Evolutionary conservation across 2,113 vertebrate genomes (phyloP), one percentile per base, ranked within the genome.

Genomic region (Narcine bancroftii): DNA sequence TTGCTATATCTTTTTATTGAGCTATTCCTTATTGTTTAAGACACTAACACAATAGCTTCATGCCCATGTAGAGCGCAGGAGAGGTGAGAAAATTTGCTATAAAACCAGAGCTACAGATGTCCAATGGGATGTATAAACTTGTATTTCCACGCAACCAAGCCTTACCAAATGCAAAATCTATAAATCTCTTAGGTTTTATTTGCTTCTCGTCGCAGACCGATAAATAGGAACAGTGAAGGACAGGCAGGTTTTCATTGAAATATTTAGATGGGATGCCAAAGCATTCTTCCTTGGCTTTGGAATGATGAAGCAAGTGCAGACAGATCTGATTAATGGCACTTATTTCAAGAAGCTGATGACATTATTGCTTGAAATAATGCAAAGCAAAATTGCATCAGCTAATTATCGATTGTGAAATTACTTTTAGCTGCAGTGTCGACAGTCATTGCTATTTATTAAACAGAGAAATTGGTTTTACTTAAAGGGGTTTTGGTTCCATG

Each of bases 251-350:
- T 65, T 66, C n/a, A 21, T 17, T 24, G 15, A 65, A 89, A 89
- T 65, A 89, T 65, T 45, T 33, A 11, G 39, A 69, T 1, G 11
- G 5, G 24, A 45, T 91, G 24, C 39, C 42, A 71, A 69, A 69
- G n/a, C 36, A 60, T 60, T 85, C 50, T 56, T 85, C 63, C 42
- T 9, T 66, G 63, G 36, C 89, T 39, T 69, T 2, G 33, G 39
- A 26, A 91, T 45, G 65, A 60, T 91, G 89, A 71, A 89, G 56
- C 53, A 65, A 39, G 36, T 10, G 13, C n/a, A 65, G 56, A 39
- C 85, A 60, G 89, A 69, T 91, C 65, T 91, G 63, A 91, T 29
- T 91, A 69, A 91, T 91, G 24, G 42, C 89, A 91, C 89, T 91
- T 69, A 91, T 91, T 91, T 91, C 26, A 66, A 42, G 39, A 91